Conservation (phyloP, 2,113 vertebrate genomes). For the Cettia cetti region DNA sequence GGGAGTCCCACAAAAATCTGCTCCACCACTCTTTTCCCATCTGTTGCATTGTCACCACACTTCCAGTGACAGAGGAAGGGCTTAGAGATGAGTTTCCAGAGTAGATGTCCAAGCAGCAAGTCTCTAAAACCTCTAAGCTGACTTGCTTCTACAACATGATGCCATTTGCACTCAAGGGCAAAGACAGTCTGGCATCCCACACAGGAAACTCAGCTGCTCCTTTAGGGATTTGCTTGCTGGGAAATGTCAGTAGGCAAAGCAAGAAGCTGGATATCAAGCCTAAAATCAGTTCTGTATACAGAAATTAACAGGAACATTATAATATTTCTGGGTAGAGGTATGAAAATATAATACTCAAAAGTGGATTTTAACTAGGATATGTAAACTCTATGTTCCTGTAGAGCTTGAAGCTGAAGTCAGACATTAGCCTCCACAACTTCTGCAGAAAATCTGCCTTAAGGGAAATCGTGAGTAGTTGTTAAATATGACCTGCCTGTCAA, state of each 20-base stretch:
- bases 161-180: neutral
- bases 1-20: neutral
- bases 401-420: neutral
- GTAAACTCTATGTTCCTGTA: neutral
- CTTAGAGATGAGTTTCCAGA: too few species aligned
- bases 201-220: neutral
- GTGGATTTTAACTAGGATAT: neutral
- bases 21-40: neutral
- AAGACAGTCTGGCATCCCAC: neutral
- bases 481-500: neutral
- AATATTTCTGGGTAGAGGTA: neutral
- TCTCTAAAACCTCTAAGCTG: neutral
- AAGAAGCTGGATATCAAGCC: neutral
- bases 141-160: neutral
- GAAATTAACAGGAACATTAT: neutral
- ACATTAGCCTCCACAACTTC: neutral
- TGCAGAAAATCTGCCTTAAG: neutral
- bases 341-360: neutral
- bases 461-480: neutral
- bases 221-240: neutral
- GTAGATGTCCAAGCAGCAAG: neutral
- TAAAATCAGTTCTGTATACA: neutral
- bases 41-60: neutral
- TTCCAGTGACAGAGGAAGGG: neutral
- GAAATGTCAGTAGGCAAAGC: neutral